Conservation (phyloP, 37 sponge, comb jelly and placozoan species). For the Haliclona indistincta region DNA sequence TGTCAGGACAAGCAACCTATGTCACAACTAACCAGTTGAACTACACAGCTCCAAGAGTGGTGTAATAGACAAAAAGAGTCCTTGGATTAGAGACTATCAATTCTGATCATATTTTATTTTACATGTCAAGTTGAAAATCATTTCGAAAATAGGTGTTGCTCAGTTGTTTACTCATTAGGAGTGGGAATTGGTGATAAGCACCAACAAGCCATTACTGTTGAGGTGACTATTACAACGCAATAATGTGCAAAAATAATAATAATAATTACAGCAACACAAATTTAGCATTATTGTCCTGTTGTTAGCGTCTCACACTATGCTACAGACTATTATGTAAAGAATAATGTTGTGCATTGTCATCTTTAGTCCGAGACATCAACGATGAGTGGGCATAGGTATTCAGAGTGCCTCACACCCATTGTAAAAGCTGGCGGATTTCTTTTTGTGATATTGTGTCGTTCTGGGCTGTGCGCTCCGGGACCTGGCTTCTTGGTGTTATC, state of each 20-base stretch:
- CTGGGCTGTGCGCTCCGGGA: slow-evolving; percentile 96
- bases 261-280: no score
- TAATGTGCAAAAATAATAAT: no score
- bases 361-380: slow-evolving; percentile 72
- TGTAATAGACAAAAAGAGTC: neutral
- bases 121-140: no score
- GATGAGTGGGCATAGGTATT: slow-evolving; percentile 94
- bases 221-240: no score
- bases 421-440: slow-evolving; percentile 66
- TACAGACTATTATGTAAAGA: neutral
- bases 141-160: no score
- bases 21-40: slow-evolving; percentile 23
- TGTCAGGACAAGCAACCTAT: neutral
- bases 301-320: neutral
- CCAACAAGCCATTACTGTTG: no score
- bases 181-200: no score
- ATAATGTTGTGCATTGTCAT: neutral
- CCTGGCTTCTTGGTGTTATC: slow-evolving; percentile 92
- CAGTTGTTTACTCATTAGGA: no score
- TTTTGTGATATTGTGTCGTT: slow-evolving; percentile 59
- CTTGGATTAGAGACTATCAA: neutral
- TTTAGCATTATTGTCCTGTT: no score
- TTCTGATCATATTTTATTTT: no score
- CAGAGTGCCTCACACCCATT: slow-evolving; percentile 90
- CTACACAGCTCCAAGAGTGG: neutral